phyloP scores from a whole-genome alignment of 2,797 vertebrate genomes.

The Pipistrellus kuhlii region DNA sequence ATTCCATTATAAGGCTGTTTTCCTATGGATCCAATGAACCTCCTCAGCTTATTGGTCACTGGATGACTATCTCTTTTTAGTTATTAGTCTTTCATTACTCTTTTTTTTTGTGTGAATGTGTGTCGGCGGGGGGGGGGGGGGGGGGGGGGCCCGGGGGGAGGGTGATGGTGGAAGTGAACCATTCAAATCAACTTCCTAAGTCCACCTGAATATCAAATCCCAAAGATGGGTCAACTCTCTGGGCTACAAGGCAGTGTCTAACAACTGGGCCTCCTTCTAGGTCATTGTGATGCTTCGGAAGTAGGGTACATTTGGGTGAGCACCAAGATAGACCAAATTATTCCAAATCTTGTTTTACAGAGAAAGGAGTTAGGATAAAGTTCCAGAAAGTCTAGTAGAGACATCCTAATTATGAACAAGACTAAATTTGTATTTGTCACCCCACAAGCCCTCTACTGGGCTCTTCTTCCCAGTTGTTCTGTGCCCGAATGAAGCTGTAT shows the following conservation, averaged over 20 bases:
- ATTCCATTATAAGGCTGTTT: not conserved
- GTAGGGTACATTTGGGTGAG: not conserved
- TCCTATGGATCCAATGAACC: not conserved
- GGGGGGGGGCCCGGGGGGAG: accelerated
- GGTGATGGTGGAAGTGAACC: not conserved
- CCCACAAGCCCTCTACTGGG: not conserved
- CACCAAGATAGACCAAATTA: not conserved
- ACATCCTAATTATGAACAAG: not conserved
- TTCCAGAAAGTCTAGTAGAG: constrained; percentile 11
- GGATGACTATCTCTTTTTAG: not conserved
- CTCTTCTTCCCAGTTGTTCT: not conserved
- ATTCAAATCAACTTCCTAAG: not conserved
- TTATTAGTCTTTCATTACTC: not conserved
- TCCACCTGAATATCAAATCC: not conserved
- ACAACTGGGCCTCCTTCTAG: not conserved
- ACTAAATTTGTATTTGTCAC: not conserved
- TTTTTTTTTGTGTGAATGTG: not conserved
- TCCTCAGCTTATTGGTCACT: not conserved
- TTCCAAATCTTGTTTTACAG: not conserved
- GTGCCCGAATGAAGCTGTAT: not conserved
- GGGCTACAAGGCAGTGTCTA: not conserved
- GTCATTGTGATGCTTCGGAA: not conserved
- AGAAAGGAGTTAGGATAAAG: not conserved
- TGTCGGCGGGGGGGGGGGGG: not conserved
- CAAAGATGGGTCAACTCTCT: not conserved